Percentiles rank a stretch among this genome's conserved stretches.
Evolutionary conservation across 2,888 invertebrate species (phyloP).

Genomic region (Mantis religiosa): DNA sequence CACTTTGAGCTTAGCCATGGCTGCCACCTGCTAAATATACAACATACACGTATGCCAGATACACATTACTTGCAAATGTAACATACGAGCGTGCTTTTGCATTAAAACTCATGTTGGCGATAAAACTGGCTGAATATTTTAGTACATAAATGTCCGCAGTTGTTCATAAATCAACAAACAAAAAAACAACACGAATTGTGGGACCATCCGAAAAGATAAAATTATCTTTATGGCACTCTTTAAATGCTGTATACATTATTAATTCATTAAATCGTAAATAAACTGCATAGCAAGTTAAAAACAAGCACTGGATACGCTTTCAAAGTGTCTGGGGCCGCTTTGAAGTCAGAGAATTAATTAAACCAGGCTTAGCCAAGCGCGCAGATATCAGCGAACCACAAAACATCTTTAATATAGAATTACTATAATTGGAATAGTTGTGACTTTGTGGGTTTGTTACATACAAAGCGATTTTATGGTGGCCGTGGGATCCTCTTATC

Average conservation of each 20-base stretch:
- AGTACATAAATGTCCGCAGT: neutral
- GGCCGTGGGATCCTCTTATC: no score
- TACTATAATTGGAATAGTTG: no score
- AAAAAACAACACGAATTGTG: no score
- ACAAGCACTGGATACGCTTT: neutral
- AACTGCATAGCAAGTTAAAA: neutral
- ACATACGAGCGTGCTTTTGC: neutral
- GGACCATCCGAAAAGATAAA: neutral
- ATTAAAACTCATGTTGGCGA: neutral
- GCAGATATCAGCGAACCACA: no score
- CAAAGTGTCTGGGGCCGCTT: neutral
- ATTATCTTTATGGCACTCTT: neutral
- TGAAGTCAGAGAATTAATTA: neutral
- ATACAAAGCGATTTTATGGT: no score
- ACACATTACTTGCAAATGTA: neutral
- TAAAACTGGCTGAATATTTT: neutral
- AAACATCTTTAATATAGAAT: no score
- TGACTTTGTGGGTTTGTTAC: no score
- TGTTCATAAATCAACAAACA: neutral
- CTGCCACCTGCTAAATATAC: neutral
- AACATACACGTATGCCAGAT: neutral
- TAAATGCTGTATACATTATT: neutral
- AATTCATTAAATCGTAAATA: neutral
- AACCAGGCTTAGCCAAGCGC: neutral
- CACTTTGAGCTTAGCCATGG: neutral